These are phyloP conservation scores for Myrmophylax atrothorax DNA, from an alignment of 2,113 vertebrate species.

Conservation along the genomic window DNA sequence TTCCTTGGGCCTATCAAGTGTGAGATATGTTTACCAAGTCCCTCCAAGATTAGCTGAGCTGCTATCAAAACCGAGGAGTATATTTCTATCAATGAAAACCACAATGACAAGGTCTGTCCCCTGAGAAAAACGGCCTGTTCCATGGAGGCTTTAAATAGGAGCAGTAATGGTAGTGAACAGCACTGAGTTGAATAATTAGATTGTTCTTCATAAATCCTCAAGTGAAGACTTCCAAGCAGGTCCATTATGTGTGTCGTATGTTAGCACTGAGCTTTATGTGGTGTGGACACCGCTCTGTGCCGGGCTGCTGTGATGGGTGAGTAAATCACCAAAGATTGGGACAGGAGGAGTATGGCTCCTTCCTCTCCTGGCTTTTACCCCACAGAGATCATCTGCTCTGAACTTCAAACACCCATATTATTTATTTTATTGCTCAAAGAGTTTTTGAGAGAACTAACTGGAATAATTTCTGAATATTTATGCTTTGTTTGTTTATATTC, in stretches of 20 bases:
- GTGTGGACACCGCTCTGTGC: slow-evolving; percentile 48
- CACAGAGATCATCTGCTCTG: background rate
- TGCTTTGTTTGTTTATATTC: slow-evolving; percentile 67
- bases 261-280: slow-evolving; percentile 42
- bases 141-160: slow-evolving; percentile 64
- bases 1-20: slow-evolving; percentile 29
- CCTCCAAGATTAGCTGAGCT: slow-evolving; percentile 27
- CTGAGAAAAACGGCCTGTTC: slow-evolving; percentile 71
- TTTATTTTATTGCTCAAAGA: slow-evolving; percentile 42
- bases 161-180: slow-evolving; percentile 62
- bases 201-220: slow-evolving; percentile 70
- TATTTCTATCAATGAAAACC: slow-evolving; percentile 63
- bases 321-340: slow-evolving; percentile 33
- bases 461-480: slow-evolving; percentile 35
- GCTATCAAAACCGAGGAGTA: slow-evolving; percentile 34
- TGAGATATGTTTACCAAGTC: slow-evolving; percentile 59
- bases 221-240: slow-evolving; percentile 55
- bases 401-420: background rate
- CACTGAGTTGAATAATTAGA: slow-evolving; percentile 70
- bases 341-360: background rate
- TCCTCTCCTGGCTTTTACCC: background rate
- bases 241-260: slow-evolving; percentile 54
- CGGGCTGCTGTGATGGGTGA: background rate
- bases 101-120: slow-evolving; percentile 65
- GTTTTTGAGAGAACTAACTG: background rate